Conservation (phyloP, 2,113 vertebrate genomes). For the Ceratotherium simum region DNA sequence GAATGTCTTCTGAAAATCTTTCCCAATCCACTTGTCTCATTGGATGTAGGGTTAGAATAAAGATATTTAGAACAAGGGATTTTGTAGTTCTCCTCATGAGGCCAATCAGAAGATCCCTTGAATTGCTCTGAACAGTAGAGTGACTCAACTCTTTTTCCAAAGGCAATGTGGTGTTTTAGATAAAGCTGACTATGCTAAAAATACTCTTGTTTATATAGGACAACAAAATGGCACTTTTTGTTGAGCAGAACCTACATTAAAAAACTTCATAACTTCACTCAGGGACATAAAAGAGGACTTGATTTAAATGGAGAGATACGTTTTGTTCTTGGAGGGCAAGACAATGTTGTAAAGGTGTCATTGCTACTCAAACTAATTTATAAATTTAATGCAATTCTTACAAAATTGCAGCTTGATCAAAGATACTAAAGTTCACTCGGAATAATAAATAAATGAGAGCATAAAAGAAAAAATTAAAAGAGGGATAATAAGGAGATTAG, state of each 20-base stretch:
- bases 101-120: neutral
- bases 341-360: slow-evolving; percentile 57
- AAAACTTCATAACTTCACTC: slow-evolving; percentile 22
- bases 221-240: slow-evolving; percentile 71
- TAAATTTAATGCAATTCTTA: slow-evolving; percentile 62
- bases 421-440: slow-evolving; percentile 15
- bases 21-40: neutral
- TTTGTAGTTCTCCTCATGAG: neutral
- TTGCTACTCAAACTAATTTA: slow-evolving; percentile 54
- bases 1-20: neutral
- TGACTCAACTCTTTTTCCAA: neutral
- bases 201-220: slow-evolving; percentile 34
- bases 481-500: slow-evolving; percentile 17
- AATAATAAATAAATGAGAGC: slow-evolving; percentile 34
- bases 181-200: slow-evolving; percentile 25
- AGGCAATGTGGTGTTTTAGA: slow-evolving; percentile 58
- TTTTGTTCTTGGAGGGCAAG: slow-evolving; percentile 53
- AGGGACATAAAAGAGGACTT: slow-evolving; percentile 50
- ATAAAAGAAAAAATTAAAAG: neutral
- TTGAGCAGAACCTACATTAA: slow-evolving; percentile 40
- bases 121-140: slow-evolving; percentile 14
- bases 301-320: slow-evolving; percentile 45
- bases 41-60: neutral
- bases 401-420: slow-evolving; percentile 40
- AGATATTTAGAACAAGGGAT: neutral